Base-by-base conservation (phyloP, 2,113 vertebrate species). In the Monarcha castaneiventris region DNA sequence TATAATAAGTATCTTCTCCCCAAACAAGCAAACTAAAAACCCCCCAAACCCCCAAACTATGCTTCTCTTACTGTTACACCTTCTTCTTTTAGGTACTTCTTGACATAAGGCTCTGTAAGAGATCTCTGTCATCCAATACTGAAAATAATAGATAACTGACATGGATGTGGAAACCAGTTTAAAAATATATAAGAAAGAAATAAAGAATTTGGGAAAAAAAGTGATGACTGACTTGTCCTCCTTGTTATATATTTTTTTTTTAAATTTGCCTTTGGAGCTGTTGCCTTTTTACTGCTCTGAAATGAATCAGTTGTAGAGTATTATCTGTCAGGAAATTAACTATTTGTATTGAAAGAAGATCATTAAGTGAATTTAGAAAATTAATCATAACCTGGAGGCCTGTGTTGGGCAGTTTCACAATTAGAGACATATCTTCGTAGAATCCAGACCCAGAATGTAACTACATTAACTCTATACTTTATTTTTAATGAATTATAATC, bases 221-320 rank as follows among this genome's bases (percentile, higher is more conserved):
- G 55, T 4, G 1, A 49, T 67, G 75, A 55, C 44, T 52, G 80
- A 77, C 20, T 64, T 91, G 15, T 23, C 14, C 4, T 86, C 46
- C 20, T 56, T 43, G 21, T 22, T 33, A 35, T 23, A 7, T 41
- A 7, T 23, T 17, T 5, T 16, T 35, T 27, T 56, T 43, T 67
- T 85, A 9, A 77, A 58, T 91, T 84, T 96, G 33, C 25, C 59
- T 73, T 84, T 95, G 75, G 59, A 96, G 35, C 48, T 94, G 35
- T 54, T 93, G 51, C 29, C 35, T 72, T 89, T 96, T 82, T 94
- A 93, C 27, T 72, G 16, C 43, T 96, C 82, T 73, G 68, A 95
- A 87, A 78, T 86, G 35, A 96, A 96, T 84, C 95, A 88, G 71
- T 81, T 96, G 78, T 56, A 61, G 89, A 75, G 51, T 84, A 88